Percentiles rank a stretch among this genome's conserved stretches.
Conservation (phyloP, 2,113 vertebrate species). For the Thomomys bottae region DNA sequence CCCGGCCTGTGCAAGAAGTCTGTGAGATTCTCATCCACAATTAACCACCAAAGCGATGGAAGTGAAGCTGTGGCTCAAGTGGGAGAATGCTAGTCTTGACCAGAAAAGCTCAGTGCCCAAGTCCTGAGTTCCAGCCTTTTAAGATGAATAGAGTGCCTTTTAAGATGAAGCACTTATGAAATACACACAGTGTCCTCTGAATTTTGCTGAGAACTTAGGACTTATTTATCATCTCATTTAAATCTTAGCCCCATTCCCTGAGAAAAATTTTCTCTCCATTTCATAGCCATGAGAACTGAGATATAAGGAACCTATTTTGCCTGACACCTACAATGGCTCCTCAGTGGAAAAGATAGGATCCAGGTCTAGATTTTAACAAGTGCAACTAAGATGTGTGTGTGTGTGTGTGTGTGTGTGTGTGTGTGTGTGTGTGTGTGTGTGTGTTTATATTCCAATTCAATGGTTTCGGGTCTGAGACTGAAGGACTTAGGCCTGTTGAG, state of each 20-base stretch:
- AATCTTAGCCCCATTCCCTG: not conserved
- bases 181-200: not conserved
- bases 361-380: constrained; percentile 17
- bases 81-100: no score
- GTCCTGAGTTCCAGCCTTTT: no score
- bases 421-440: no score
- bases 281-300: not conserved
- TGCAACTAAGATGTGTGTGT: not conserved
- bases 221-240: not conserved
- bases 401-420: no score
- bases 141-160: not conserved
- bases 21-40: no score
- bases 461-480: not conserved
- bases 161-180: not conserved
- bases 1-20: no score
- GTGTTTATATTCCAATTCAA: not conserved
- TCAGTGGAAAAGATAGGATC: constrained; percentile 22
- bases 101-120: no score
- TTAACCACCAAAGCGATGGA: no score
- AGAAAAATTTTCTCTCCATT: not conserved
- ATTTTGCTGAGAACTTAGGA: constrained; percentile 28
- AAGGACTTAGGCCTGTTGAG: not conserved
- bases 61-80: no score
- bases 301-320: not conserved
- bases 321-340: not conserved